Base-by-base conservation (phyloP, 2,113 vertebrate species). In the Etheostoma cragini region DNA sequence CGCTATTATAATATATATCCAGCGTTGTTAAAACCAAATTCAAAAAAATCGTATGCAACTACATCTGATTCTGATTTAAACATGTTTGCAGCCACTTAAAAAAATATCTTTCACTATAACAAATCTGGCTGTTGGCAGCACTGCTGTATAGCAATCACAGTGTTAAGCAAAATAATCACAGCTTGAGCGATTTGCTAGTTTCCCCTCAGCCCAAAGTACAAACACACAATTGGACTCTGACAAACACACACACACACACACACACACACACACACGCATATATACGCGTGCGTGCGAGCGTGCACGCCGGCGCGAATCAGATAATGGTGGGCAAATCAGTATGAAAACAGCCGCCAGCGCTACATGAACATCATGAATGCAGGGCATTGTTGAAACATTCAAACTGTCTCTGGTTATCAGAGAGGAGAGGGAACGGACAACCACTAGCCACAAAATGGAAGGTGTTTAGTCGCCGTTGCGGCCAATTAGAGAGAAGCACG, bases 291-390 rank as follows among this genome's bases (percentile, higher is more conserved):
- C 42, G 38, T 46, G 56, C 21, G 33, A 16, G n/a, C 26, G 15
- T 0, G 19, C 50, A 0, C 1, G 8, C 50, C 16, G 47, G 42
- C 19, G 49, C 21, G 2, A 35, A 87, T 84, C 80, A 83, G 83
- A 85, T 80, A 82, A 78, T 24, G 16, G 63, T 58, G 78, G 89
- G 86, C 68, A 86, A 89, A 90, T 89, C 61, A 56, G 72, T 53
- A 45, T 70, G 82, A 78, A 80, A 87, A 65, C 71, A 50, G 69
- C 87, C 83, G 38, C 6, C 7, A 56, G 82, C 57, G 5, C 71
- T 38, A 26, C 72, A 69, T 19, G 47, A 66, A 8, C 35, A 22
- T 33, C 67, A 54, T 86, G 81, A 91, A 86, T 78, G 78, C 76
- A 4, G 63, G 71, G 21, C 77, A 82, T 90, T 88, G 90, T 91